Percentiles rank a stretch among this genome's conserved stretches.
phyloP scores from a whole-genome alignment of 2,888 invertebrate species.

The Zaprionus lineosus region DNA sequence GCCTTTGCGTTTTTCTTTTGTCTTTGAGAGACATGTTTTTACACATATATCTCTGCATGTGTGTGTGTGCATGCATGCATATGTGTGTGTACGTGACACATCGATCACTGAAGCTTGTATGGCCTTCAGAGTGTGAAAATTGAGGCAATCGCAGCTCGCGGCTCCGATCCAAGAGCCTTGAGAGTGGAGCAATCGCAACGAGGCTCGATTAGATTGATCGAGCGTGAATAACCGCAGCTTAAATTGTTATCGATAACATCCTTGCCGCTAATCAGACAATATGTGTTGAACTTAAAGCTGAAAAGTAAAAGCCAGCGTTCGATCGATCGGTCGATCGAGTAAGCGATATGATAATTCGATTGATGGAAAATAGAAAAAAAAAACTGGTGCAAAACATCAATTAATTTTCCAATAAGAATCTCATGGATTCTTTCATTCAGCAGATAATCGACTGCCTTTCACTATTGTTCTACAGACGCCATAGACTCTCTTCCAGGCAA shows the following conservation, averaged over 20 bases:
- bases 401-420: too few relatives aligned
- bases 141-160: constrained; percentile 58
- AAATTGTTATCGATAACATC: constrained; percentile 15
- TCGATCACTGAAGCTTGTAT: constrained; percentile 37
- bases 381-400: too few relatives aligned
- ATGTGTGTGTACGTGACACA: constrained; percentile 27
- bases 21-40: constrained; percentile 2
- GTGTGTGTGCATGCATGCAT: constrained; percentile 9
- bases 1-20: constrained; percentile 20
- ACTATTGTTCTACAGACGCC: too few relatives aligned
- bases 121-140: constrained; percentile 75
- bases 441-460: too few relatives aligned
- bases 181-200: constrained; percentile 24
- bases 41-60: constrained; percentile 2
- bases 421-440: too few relatives aligned
- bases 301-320: too few relatives aligned
- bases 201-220: constrained; percentile 47
- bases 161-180: constrained; percentile 37
- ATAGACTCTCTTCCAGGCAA: too few relatives aligned
- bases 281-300: too few relatives aligned
- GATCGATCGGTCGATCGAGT: too few relatives aligned
- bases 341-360: too few relatives aligned
- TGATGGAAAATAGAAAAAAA: too few relatives aligned
- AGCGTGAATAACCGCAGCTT: constrained; percentile 19
- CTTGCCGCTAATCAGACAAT: not conserved